phyloP scores from a whole-genome alignment of 2,797 vertebrate genomes.

The Coranthus polyacanthus region DNA sequence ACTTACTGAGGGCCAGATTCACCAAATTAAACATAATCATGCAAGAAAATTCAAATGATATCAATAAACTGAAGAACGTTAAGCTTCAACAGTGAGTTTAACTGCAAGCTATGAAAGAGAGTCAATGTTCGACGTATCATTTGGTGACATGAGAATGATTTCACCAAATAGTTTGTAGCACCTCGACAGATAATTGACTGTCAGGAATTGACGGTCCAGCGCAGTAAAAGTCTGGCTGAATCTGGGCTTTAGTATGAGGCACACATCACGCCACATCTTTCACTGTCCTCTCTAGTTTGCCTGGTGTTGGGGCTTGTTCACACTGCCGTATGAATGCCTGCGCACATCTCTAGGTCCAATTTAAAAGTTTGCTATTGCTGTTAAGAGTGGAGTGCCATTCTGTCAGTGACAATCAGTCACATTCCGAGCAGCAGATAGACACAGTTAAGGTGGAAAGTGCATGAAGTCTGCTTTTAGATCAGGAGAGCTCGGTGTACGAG shows the following conservation, averaged over 20 bases:
- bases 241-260: slow-evolving; percentile 79
- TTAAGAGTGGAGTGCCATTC: slow-evolving; percentile 33
- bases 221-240: slow-evolving; percentile 65
- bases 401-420: slow-evolving; percentile 50
- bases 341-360: slow-evolving; percentile 47
- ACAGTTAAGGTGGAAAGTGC: slow-evolving; percentile 40
- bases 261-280: slow-evolving; percentile 75
- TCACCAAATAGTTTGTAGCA: slow-evolving; percentile 35
- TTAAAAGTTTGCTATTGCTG: slow-evolving; percentile 49
- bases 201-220: slow-evolving; percentile 41
- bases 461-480: slow-evolving; percentile 52
- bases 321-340: slow-evolving; percentile 62
- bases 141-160: too few relatives aligned
- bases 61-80: too few relatives aligned
- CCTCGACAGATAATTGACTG: slow-evolving; percentile 34
- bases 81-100: not conserved
- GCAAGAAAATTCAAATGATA: not conserved
- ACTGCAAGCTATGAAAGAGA: slow-evolving; percentile 18
- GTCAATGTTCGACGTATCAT: slow-evolving; percentile 25
- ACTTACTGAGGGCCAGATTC: slow-evolving; percentile 81
- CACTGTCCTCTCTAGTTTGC: slow-evolving; percentile 68
- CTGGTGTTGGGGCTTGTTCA: slow-evolving; percentile 59
- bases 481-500: slow-evolving; percentile 41
- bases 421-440: slow-evolving; percentile 47
- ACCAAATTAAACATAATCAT: slow-evolving; percentile 35